Percentiles rank a stretch among this genome's conserved stretches.
phyloP scores from a whole-genome alignment of 2,113 vertebrate genomes.

The Atlantisia rogersi region DNA sequence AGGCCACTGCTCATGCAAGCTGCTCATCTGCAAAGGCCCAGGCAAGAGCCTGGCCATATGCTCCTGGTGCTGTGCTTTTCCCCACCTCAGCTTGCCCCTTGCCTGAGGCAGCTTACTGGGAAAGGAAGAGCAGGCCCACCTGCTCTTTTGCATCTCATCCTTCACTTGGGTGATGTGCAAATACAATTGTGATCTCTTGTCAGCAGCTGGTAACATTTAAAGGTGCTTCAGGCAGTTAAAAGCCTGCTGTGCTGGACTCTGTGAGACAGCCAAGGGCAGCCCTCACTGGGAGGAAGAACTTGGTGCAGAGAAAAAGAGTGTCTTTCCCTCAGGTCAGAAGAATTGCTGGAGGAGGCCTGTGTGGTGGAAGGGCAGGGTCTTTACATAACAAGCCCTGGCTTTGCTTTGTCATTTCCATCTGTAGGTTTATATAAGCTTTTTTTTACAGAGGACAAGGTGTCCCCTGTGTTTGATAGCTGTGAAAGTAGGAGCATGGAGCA shows the following conservation, averaged over 20 bases:
- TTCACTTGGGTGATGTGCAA: not conserved
- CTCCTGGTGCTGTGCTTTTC: not conserved
- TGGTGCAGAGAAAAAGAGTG: not conserved
- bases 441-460: not conserved
- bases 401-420: not conserved
- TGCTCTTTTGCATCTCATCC: not conserved
- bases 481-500: not conserved
- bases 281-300: not conserved
- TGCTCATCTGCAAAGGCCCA: not conserved
- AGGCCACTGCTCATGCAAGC: not conserved
- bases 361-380: not conserved
- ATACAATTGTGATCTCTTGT: not conserved
- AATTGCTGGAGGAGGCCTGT: not conserved
- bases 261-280: not conserved
- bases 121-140: not conserved
- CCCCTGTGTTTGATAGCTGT: not conserved
- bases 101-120: not conserved
- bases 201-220: not conserved
- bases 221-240: not conserved
- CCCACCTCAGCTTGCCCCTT: not conserved
- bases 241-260: not conserved
- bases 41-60: not conserved
- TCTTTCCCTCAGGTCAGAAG: not conserved
- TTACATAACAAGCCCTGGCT: not conserved
- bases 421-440: not conserved